Evolutionary conservation across 2,797 vertebrate species (phyloP).

Genomic region (Echiichthys vipera): DNA sequence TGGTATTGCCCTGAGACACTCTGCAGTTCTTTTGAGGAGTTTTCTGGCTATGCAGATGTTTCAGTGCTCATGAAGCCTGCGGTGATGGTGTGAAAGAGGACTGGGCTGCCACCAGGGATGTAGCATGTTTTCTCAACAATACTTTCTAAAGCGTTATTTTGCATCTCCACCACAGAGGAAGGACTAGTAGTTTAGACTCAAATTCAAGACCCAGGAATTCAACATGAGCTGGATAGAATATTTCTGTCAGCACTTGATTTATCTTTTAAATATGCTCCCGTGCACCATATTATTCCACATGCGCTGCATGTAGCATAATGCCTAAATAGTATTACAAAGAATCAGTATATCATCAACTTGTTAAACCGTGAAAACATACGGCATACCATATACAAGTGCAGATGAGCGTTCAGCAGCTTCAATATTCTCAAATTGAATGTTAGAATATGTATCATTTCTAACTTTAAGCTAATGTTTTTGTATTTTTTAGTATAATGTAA

Average conservation of each 20-base stretch:
- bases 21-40: conserved; percentile 61
- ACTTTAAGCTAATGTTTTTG: neutral
- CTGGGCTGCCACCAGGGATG: conserved; percentile 56
- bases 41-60: conserved; percentile 77
- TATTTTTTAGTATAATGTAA: neutral
- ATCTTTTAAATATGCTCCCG: conserved; percentile 5
- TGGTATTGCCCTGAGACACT: conserved; percentile 69
- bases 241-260: neutral
- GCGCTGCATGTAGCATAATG: neutral
- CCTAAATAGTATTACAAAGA: conserved; percentile 1
- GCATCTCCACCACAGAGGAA: conserved; percentile 24
- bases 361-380: neutral
- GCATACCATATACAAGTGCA: neutral
- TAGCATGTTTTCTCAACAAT: conserved; percentile 43
- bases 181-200: conserved; percentile 9
- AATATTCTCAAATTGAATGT: neutral
- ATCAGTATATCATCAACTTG: neutral
- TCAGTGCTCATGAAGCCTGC: conserved; percentile 47
- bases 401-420: neutral
- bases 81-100: conserved; percentile 54
- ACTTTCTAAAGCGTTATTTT: conserved; percentile 41
- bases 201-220: conserved; percentile 9
- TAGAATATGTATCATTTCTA: neutral
- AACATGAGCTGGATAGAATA: neutral
- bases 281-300: neutral